These are phyloP conservation scores for Eciton burchellii DNA, from an alignment of 1,140 invertebrate genomes.

Conservation along the genomic window DNA sequence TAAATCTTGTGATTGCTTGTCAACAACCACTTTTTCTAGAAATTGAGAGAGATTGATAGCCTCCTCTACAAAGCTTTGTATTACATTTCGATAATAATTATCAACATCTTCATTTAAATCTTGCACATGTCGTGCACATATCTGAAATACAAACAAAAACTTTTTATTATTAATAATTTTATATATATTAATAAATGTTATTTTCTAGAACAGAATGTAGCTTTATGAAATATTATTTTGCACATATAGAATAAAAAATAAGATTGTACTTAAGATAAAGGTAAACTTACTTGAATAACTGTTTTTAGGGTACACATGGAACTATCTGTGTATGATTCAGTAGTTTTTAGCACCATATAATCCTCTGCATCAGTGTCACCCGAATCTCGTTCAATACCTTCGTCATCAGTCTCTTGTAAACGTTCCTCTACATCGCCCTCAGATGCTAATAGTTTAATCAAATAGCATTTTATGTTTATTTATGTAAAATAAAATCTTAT, in stretches of 20 bases:
- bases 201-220: no score
- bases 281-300: slow-evolving; percentile 67
- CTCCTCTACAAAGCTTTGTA: slow-evolving; percentile 95
- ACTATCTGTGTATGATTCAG: slow-evolving; percentile 52
- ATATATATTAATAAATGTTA: background rate
- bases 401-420: slow-evolving; percentile 92
- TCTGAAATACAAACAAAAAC: slow-evolving; percentile 82
- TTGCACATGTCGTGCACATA: slow-evolving; percentile 89
- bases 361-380: slow-evolving; percentile 89
- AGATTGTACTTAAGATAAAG: background rate
- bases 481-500: background rate
- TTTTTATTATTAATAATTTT: background rate
- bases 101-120: slow-evolving; percentile 87
- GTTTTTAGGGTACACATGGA: slow-evolving; percentile 62
- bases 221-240: background rate
- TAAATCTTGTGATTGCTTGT: slow-evolving; percentile 75
- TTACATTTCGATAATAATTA: slow-evolving; percentile 95
- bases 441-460: slow-evolving; percentile 35
- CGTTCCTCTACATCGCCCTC: slow-evolving; percentile 76
- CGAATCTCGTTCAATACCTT: slow-evolving; percentile 95
- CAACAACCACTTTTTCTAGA: slow-evolving; percentile 91
- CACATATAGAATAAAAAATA: background rate
- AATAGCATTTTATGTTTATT: background rate
- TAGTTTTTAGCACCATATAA: slow-evolving; percentile 66
- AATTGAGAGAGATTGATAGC: slow-evolving; percentile 95